Conservation (phyloP, 2,797 vertebrate genomes). For the Sebastolobus alascanus region DNA sequence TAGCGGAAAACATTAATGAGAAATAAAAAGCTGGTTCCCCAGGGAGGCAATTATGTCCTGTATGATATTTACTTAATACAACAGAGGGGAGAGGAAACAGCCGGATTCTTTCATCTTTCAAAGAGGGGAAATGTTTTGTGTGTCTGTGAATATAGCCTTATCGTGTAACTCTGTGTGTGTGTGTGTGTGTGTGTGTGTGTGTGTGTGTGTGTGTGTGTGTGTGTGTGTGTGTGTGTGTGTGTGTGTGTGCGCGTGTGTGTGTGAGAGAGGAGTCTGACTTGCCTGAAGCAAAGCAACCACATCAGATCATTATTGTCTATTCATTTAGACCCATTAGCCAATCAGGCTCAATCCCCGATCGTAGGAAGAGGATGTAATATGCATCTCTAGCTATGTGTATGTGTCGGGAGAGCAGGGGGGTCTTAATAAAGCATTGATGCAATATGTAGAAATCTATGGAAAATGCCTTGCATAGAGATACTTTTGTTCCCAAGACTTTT, state of each 20-base stretch:
- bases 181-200: constrained; percentile 2
- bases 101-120: constrained; percentile 74
- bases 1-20: constrained; percentile 77
- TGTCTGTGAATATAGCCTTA: constrained; percentile 30
- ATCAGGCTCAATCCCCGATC: constrained; percentile 40
- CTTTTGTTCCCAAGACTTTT: neutral
- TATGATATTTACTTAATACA: constrained; percentile 83
- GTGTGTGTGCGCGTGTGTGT: constrained; percentile 6
- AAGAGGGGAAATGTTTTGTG: constrained; percentile 48
- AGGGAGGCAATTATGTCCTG: constrained; percentile 83
- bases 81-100: constrained; percentile 55
- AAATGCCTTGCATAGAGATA: neutral
- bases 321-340: constrained; percentile 67
- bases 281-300: constrained; percentile 66
- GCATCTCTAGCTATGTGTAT: constrained; percentile 23
- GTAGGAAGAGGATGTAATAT: constrained; percentile 34
- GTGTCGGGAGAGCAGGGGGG: constrained; percentile 10
- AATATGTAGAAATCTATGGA: constrained; percentile 61
- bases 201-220: constrained; percentile 5
- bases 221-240: neutral
- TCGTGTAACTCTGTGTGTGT: neutral
- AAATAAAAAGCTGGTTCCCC: constrained; percentile 67
- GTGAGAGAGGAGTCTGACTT: constrained; percentile 21
- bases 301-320: constrained; percentile 54
- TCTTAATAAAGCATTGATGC: constrained; percentile 62